Conservation (phyloP, 2,113 vertebrate species). For the Telmatochromis sp. region DNA sequence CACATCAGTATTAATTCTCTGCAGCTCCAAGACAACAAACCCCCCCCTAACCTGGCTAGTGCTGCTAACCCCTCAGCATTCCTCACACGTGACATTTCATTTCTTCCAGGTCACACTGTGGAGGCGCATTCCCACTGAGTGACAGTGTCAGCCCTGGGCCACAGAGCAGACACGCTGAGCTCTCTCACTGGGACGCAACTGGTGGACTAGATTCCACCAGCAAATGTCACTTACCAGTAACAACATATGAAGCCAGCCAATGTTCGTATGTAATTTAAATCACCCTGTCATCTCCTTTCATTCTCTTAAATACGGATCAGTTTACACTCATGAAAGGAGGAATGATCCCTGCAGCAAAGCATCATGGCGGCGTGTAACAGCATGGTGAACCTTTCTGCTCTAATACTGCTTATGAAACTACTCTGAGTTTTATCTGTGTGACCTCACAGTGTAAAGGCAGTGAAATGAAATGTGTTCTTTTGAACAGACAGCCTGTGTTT, state of each 20-base stretch:
- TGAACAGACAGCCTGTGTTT: background rate
- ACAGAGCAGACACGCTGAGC: background rate
- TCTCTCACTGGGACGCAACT: background rate
- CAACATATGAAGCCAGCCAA: background rate
- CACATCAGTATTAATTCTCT: background rate
- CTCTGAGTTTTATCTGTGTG: background rate
- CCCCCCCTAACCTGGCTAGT: background rate
- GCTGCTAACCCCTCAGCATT: constrained; percentile 7
- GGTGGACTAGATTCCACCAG: constrained; percentile 2
- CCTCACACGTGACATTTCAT: constrained; percentile 19
- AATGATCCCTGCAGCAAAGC: background rate
- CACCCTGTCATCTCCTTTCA: background rate
- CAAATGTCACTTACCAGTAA: background rate
- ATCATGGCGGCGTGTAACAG: background rate
- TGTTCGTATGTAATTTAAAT: background rate
- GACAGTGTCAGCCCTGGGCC: background rate
- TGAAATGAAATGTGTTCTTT: background rate
- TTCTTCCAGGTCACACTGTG: constrained; percentile 13
- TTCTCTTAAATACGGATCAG: background rate
- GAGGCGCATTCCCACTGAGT: constrained; percentile 35
- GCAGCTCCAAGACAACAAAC: background rate
- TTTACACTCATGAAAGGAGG: background rate
- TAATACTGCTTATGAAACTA: background rate
- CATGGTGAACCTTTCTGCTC: background rate
- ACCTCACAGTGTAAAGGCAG: background rate